phyloP scores from a whole-genome alignment of 2,797 vertebrate genomes.

The Betta splendens region DNA sequence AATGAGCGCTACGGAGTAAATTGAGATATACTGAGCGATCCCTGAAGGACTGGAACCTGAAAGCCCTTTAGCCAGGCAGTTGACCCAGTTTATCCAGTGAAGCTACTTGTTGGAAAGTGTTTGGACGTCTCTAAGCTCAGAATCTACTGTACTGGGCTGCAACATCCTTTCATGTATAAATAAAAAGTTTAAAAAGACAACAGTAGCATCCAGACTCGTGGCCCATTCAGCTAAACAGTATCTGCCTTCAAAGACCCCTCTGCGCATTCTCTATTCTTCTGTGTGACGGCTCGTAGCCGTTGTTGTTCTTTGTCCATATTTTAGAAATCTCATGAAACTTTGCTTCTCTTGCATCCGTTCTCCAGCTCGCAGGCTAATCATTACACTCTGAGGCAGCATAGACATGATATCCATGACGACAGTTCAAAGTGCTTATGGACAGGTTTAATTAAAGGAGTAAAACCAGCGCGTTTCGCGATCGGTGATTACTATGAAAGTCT shows the following conservation, averaged over 20 bases:
- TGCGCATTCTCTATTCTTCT: conserved; percentile 12
- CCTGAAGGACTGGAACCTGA: conserved; percentile 3
- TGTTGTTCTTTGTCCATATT: conserved; percentile 23
- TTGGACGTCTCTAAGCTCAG: conserved; percentile 9
- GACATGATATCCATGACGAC: not conserved
- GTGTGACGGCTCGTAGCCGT: conserved; percentile 42
- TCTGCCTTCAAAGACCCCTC: conserved; percentile 24
- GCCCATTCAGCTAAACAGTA: conserved; percentile 22
- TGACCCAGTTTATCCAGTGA: conserved; percentile 14
- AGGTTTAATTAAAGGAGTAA: not conserved
- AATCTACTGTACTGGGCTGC: not conserved
- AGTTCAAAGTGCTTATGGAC: not conserved
- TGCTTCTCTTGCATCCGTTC: not conserved
- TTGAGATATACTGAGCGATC: conserved; percentile 1
- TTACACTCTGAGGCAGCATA: not conserved
- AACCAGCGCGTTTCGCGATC: not conserved
- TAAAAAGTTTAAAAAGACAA: conserved; percentile 27
- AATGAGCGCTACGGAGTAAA: conserved; percentile 15
- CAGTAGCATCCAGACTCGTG: conserved; percentile 23
- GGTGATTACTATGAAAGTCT: not conserved
- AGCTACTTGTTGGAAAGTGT: conserved; percentile 1
- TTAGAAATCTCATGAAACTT: conserved; percentile 1
- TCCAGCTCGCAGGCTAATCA: not conserved
- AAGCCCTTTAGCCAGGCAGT: conserved; percentile 15
- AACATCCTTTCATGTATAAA: conserved; percentile 21